phyloP scores from a whole-genome alignment of 2,888 invertebrate genomes.

The Latrodectus hesperus region DNA sequence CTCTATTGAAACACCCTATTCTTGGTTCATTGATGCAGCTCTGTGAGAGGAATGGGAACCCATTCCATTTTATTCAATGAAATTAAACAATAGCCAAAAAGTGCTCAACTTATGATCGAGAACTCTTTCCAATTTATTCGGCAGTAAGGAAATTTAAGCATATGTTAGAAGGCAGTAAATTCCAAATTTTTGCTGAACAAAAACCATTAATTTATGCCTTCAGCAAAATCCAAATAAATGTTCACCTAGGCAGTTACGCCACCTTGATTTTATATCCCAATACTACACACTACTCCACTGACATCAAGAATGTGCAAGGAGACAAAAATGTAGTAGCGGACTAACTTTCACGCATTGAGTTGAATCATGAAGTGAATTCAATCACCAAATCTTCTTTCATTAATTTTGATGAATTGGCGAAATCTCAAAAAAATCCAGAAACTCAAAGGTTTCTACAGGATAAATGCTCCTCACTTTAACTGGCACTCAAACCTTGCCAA shows the following conservation, averaged over 20 bases:
- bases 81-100: conserved; percentile 18
- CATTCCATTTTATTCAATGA: no score
- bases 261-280: conserved; percentile 73
- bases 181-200: conserved; percentile 48
- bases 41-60: conserved; percentile 62
- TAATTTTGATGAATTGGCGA: no score
- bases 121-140: conserved; percentile 71
- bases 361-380: no score
- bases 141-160: conserved; percentile 70
- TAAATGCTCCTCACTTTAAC: not conserved
- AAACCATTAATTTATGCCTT: conserved; percentile 70
- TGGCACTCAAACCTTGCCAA: no score
- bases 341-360: no score
- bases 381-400: no score
- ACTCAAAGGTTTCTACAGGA: not conserved
- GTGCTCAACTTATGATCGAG: conserved; percentile 66
- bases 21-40: conserved; percentile 70
- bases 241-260: conserved; percentile 73
- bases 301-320: conserved; percentile 72
- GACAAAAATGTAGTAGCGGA: conserved; percentile 11
- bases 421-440: no score
- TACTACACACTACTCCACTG: conserved; percentile 74
- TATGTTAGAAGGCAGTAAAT: conserved; percentile 62
- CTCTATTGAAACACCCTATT: not conserved
- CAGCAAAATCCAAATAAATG: conserved; percentile 37